Percentiles rank a stretch among this genome's conserved stretches.
Evolutionary conservation across 1,140 invertebrate genomes (phyloP).

Genomic region (Ephestia elutella): DNA sequence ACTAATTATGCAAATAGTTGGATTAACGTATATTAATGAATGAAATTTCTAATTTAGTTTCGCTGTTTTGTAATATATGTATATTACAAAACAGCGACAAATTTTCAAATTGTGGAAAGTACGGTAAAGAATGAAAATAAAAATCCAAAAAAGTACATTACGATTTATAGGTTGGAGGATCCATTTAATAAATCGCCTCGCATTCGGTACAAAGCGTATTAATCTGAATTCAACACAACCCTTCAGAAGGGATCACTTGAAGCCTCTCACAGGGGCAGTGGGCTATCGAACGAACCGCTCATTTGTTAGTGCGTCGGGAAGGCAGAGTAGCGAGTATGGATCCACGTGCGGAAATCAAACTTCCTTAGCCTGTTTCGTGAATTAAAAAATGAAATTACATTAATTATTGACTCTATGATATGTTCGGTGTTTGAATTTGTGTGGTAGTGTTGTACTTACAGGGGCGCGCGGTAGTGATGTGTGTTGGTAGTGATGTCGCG

Average conservation of each 20-base stretch:
- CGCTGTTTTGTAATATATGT: too few species aligned
- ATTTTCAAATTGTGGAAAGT: too few species aligned
- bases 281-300: conserved; percentile 69
- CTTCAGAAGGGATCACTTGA: conserved; percentile 55
- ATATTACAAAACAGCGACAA: too few species aligned
- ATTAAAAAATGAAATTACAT: conserved; percentile 31
- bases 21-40: neutral
- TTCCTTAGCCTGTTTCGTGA: conserved; percentile 34
- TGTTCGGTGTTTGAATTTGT: neutral
- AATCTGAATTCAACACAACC: conserved; percentile 59
- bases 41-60: neutral
- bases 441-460: conserved; percentile 46
- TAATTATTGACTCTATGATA: neutral
- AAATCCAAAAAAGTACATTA: too few species aligned
- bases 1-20: neutral
- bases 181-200: conserved; percentile 25
- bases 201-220: too few species aligned
- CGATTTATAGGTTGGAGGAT: too few species aligned
- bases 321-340: conserved; percentile 42
- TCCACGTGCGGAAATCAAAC: conserved; percentile 58
- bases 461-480: conserved; percentile 57
- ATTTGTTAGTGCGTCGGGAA: conserved; percentile 63
- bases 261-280: conserved; percentile 70
- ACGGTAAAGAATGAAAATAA: too few species aligned
- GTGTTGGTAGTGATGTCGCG: conserved; percentile 24